A percentile compares a stretch with the other conserved stretches of the same genome.
phyloP scores from a whole-genome alignment of 1,140 invertebrate species.

The Drosophila jambulina region DNA sequence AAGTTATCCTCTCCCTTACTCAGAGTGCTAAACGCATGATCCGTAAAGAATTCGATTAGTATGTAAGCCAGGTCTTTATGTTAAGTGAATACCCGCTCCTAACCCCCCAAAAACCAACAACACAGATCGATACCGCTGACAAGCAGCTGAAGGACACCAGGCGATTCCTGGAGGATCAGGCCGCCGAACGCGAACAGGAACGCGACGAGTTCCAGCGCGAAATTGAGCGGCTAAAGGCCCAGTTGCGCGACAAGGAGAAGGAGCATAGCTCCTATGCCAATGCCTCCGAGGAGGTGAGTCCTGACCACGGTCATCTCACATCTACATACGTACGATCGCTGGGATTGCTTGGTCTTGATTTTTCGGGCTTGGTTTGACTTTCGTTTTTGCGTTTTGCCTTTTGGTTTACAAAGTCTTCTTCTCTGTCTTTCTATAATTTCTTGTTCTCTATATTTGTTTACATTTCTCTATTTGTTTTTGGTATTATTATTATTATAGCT shows the following conservation, averaged over 20 bases:
- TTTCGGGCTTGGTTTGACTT: conserved; percentile 46
- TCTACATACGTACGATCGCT: conserved; percentile 31
- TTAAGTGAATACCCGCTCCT: conserved; percentile 27
- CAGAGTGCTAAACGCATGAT: conserved; percentile 69
- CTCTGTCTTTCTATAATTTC: conserved; percentile 19
- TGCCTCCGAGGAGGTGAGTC: conserved; percentile 86
- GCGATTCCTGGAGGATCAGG: conserved; percentile 92
- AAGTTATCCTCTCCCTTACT: conserved; percentile 11
- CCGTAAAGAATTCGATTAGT: conserved; percentile 49
- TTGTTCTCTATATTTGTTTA: conserved; percentile 18
- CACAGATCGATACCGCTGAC: conserved; percentile 91
- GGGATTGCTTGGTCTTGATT: conserved; percentile 48
- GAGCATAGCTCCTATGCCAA: conserved; percentile 87
- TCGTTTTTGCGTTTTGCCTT: conserved; percentile 52
- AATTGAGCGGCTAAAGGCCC: conserved; percentile 87
- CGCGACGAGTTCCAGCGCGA: conserved; percentile 90
- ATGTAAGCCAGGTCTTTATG: conserved; percentile 47
- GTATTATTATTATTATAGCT: conserved; percentile 14
- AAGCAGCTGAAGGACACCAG: conserved; percentile 90
- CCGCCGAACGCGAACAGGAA: conserved; percentile 91
- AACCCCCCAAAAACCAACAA: conserved; percentile 29
- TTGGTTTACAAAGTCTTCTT: conserved; percentile 41
- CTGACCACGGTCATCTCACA: conserved; percentile 17
- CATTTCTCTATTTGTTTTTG: conserved; percentile 19
- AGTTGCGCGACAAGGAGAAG: conserved; percentile 88